These are phyloP conservation scores for Chiloscyllium punctatum DNA, from an alignment of 2,797 vertebrate genomes.

Conservation along the genomic window DNA sequence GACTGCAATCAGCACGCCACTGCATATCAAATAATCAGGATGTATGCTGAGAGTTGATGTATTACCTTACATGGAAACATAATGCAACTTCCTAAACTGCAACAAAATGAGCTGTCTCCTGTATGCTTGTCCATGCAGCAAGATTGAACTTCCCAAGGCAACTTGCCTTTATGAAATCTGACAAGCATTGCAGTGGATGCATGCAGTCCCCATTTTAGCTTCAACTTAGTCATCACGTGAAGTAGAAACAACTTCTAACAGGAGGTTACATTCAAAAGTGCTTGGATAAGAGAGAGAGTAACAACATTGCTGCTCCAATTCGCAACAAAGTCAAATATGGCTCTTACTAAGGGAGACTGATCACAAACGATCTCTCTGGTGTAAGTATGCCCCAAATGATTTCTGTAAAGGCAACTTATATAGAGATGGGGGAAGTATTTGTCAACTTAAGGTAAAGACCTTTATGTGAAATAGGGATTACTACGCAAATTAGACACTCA, in stretches of 20 bases:
- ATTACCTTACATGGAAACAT: not conserved
- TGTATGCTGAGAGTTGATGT: not conserved
- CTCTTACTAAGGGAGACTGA: not conserved
- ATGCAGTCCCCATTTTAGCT: not conserved
- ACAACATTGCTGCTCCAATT: not conserved
- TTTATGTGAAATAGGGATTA: not conserved
- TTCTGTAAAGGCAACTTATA: not conserved
- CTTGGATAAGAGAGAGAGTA: not conserved
- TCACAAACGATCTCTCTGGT: not conserved
- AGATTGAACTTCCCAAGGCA: not conserved
- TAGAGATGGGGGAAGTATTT: not conserved
- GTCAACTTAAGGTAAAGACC: not conserved
- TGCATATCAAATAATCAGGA: slow-evolving; percentile 16
- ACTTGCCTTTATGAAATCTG: not conserved
- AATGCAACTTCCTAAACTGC: not conserved
- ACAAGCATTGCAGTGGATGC: not conserved
- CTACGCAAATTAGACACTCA: not conserved
- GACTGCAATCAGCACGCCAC: slow-evolving; percentile 32
- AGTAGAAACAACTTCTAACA: not conserved
- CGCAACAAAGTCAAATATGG: not conserved
- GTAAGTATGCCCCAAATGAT: not conserved
- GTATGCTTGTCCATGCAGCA: not conserved
- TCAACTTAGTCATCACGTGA: not conserved
- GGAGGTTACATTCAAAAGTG: not conserved
- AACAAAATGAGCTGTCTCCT: not conserved